These are phyloP conservation scores for Agraylea sexmaculata DNA, from an alignment of 1,140 invertebrate species.

Conservation along the genomic window DNA sequence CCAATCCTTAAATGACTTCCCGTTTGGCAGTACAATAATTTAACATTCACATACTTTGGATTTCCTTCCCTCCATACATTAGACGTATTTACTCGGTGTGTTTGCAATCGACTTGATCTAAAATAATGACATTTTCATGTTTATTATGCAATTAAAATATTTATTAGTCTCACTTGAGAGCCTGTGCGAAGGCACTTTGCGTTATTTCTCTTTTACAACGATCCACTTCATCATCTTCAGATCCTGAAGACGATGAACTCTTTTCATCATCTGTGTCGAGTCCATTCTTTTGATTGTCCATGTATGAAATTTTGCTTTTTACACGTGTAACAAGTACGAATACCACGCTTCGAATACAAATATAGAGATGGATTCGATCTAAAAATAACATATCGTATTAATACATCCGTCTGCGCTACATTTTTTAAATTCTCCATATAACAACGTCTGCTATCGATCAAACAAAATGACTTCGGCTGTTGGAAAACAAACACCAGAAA, in stretches of 20 bases:
- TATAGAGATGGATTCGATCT: neutral
- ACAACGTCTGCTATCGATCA: too few relatives aligned
- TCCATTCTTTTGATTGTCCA: slow-evolving; percentile 3
- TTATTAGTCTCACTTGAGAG: slow-evolving; percentile 9
- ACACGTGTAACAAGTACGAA: too few relatives aligned
- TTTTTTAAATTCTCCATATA: neutral
- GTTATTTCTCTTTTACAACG: slow-evolving; percentile 11
- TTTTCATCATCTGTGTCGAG: neutral
- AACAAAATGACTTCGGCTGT: too few relatives aligned
- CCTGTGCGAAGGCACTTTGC: slow-evolving; percentile 10
- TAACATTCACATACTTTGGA: slow-evolving; percentile 26
- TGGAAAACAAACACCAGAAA: too few relatives aligned
- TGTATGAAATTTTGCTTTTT: neutral
- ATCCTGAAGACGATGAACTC: neutral
- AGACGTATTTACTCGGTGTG: neutral
- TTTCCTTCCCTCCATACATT: slow-evolving; percentile 19
- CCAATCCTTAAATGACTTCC: slow-evolving; percentile 45
- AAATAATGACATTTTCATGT: slow-evolving; percentile 4
- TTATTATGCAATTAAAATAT: neutral
- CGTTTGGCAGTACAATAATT: slow-evolving; percentile 45
- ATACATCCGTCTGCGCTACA: neutral
- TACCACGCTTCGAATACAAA: slow-evolving; percentile 9
- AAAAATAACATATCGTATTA: slow-evolving; percentile 2
- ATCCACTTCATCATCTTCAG: slow-evolving; percentile 10
- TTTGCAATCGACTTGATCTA: slow-evolving; percentile 12